Evolutionary conservation across 2,888 invertebrate species (phyloP).

Genomic region (Alloplasta piceator): DNA sequence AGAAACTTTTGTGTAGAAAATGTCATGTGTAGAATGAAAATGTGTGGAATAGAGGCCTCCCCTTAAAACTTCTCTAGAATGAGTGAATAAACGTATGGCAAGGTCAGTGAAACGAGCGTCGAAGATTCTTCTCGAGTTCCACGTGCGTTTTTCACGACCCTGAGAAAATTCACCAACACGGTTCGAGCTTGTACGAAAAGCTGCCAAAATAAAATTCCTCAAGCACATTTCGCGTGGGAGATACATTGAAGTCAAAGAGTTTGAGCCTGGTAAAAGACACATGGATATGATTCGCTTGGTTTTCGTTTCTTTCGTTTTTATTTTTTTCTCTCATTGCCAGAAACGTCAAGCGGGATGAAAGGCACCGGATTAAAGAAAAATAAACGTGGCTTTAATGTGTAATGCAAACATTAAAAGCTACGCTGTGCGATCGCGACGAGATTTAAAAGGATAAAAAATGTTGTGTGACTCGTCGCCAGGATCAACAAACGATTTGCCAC

Average conservation of each 20-base stretch:
- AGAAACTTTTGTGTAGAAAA: too few species aligned
- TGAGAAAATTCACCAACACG: background rate
- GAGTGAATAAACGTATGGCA: slow-evolving; percentile 5
- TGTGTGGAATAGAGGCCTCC: too few species aligned
- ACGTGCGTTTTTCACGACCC: slow-evolving; percentile 1
- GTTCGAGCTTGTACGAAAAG: slow-evolving; percentile 8
- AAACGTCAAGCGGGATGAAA: slow-evolving; percentile 19
- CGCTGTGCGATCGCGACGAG: background rate
- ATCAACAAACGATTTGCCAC: background rate
- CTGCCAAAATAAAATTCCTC: slow-evolving; percentile 25
- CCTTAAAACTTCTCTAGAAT: slow-evolving; percentile 29
- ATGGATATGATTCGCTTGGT: background rate
- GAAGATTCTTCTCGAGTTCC: background rate
- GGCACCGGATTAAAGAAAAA: slow-evolving; percentile 39
- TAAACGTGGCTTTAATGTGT: slow-evolving; percentile 11
- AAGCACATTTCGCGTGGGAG: background rate
- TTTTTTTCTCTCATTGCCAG: slow-evolving; percentile 14
- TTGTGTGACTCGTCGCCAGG: background rate
- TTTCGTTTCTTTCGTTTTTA: slow-evolving; percentile 4
- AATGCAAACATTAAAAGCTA: slow-evolving; percentile 21
- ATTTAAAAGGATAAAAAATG: background rate
- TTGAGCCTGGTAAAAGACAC: background rate
- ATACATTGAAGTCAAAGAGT: background rate
- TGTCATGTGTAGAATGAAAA: too few species aligned
- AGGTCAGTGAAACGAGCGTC: slow-evolving; percentile 16